These are phyloP conservation scores for Rafetus swinhoei DNA, from an alignment of 2,113 vertebrate genomes.

Conservation along the genomic window DNA sequence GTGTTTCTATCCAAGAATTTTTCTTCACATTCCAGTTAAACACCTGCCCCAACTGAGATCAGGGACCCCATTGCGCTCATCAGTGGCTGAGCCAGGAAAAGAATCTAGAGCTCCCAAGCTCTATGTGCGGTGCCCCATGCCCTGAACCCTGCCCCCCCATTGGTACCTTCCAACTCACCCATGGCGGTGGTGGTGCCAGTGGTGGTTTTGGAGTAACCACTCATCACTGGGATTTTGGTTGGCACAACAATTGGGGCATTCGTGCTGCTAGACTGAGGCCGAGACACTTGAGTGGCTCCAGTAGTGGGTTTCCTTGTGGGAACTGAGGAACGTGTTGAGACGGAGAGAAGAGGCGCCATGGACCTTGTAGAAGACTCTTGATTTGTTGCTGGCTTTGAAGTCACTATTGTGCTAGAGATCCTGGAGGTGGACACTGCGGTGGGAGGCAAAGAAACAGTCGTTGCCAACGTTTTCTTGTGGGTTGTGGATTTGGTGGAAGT, in stretches of 20 bases:
- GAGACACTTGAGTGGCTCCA: neutral
- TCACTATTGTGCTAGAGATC: neutral
- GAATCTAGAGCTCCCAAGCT: neutral
- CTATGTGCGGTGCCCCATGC: too few species aligned
- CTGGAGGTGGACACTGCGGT: neutral
- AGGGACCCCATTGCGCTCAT: too few species aligned
- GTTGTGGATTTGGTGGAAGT: too few species aligned
- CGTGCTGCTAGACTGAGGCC: neutral
- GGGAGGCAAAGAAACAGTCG: neutral
- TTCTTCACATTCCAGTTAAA: too few species aligned
- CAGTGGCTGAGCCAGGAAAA: neutral
- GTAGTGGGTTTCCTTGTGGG: neutral
- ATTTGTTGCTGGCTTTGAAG: neutral
- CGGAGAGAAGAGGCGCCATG: neutral
- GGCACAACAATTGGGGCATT: too few species aligned
- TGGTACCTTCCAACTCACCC: neutral
- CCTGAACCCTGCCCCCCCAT: neutral
- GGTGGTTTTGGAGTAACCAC: neutral
- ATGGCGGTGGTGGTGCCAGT: neutral
- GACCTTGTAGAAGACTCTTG: neutral
- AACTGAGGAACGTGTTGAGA: neutral
- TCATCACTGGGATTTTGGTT: neutral
- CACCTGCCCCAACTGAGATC: too few species aligned
- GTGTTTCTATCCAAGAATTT: too few species aligned
- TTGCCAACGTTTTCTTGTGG: neutral